Evolutionary conservation across 1,140 invertebrate genomes (phyloP).

Genomic region (Panulirus ornatus): DNA sequence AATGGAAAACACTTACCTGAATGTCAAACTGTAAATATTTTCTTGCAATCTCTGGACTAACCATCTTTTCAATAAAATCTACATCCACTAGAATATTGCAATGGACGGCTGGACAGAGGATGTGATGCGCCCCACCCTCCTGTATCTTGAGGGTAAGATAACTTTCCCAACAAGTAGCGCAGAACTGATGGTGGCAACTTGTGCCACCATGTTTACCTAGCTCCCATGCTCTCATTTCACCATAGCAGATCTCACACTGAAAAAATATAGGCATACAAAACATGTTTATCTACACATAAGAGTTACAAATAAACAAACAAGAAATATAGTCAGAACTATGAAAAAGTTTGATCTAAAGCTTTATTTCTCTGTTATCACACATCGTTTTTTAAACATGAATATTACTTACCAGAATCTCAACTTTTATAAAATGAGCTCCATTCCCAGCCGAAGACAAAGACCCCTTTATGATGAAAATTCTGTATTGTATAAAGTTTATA

Average conservation of each 20-base stretch:
- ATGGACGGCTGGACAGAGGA: conserved; percentile 84
- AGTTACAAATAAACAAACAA: no score
- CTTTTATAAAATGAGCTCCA: no score
- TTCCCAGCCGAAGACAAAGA: no score
- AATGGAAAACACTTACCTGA: conserved; percentile 82
- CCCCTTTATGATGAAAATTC: no score
- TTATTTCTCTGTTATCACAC: no score
- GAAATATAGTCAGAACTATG: no score
- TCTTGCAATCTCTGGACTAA: conserved; percentile 84
- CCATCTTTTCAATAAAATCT: conserved; percentile 84
- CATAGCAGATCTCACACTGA: conserved; percentile 84
- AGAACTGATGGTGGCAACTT: conserved; percentile 84
- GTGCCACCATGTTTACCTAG: conserved; percentile 79
- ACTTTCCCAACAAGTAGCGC: conserved; percentile 84
- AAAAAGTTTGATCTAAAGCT: no score
- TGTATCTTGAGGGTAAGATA: conserved; percentile 85
- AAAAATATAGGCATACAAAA: no score
- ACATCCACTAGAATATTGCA: conserved; percentile 85
- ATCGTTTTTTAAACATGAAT: no score
- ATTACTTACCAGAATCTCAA: no score
- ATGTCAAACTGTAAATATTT: conserved; percentile 87
- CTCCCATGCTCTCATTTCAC: conserved; percentile 76
- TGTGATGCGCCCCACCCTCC: conserved; percentile 84
- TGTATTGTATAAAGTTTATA: no score
- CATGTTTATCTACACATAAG: no score